Conservation (phyloP, 2,888 invertebrate genomes). For the Bugulina stolonifera region DNA sequence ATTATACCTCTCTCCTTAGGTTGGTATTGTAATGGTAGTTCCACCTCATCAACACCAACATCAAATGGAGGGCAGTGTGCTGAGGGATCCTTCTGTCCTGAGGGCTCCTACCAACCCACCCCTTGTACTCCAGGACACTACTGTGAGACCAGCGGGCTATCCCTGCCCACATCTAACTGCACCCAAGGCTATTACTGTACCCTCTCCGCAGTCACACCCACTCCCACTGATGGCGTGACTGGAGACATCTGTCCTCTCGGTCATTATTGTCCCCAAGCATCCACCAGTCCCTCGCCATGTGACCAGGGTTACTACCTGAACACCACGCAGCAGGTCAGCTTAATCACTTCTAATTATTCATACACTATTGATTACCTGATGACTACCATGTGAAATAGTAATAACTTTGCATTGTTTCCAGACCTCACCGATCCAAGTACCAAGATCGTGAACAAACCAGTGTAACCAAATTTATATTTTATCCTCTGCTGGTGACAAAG, state of each 20-base stretch:
- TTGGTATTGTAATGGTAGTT: slow-evolving; percentile 44
- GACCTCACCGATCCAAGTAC: too few relatives aligned
- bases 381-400: too few relatives aligned
- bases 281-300: slow-evolving; percentile 35
- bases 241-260: slow-evolving; percentile 45
- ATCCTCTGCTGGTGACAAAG: too few relatives aligned
- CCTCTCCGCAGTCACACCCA: slow-evolving; percentile 34
- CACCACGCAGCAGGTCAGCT: slow-evolving; percentile 35
- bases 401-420: too few relatives aligned
- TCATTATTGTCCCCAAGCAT: slow-evolving; percentile 43
- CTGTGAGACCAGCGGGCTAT: slow-evolving; percentile 41
- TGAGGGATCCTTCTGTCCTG: slow-evolving; percentile 42
- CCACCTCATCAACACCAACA: slow-evolving; percentile 36
- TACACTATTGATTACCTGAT: too few relatives aligned
- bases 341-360: too few relatives aligned
- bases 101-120: slow-evolving; percentile 34
- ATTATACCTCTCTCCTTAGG: too few relatives aligned
- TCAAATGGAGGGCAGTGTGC: slow-evolving; percentile 44
- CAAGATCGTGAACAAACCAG: too few relatives aligned
- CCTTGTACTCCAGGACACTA: slow-evolving; percentile 40
- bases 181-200: slow-evolving; percentile 44
- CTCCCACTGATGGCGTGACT: slow-evolving; percentile 39
- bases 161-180: slow-evolving; percentile 43
- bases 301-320: slow-evolving; percentile 35
- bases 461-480: too few relatives aligned